A percentile compares a stretch with the other conserved stretches of the same genome.
Conservation (phyloP, 2,888 invertebrate genomes). For the Phortica magna region DNA sequence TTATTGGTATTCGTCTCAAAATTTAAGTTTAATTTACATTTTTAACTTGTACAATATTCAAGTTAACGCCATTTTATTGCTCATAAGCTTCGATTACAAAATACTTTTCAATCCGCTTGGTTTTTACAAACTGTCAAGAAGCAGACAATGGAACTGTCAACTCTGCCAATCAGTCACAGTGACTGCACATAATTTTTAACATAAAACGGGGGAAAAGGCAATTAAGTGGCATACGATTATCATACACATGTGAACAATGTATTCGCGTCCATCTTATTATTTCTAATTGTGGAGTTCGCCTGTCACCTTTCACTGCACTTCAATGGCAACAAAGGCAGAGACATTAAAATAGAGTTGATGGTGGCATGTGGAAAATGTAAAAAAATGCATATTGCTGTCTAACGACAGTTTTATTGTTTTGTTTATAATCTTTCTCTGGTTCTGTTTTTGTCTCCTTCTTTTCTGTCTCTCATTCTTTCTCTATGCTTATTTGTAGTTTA, state of each 20-base stretch:
- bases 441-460: background rate
- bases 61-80: slow-evolving; percentile 1
- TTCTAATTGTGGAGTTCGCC: slow-evolving; percentile 1
- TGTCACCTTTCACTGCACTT: slow-evolving; percentile 23
- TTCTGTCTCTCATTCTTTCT: background rate
- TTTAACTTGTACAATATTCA: slow-evolving; percentile 9
- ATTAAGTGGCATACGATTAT: slow-evolving; percentile 56
- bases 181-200: slow-evolving; percentile 64
- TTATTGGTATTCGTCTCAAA: background rate
- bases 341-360: slow-evolving; percentile 36
- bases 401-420: slow-evolving; percentile 28
- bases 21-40: background rate
- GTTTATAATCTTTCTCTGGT: slow-evolving; percentile 1
- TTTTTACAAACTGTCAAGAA: background rate
- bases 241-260: slow-evolving; percentile 1
- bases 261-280: background rate
- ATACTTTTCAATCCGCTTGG: background rate
- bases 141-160: slow-evolving; percentile 1
- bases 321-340: slow-evolving; percentile 61
- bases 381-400: slow-evolving; percentile 20
- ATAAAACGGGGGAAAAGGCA: slow-evolving; percentile 44
- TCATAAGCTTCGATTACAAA: slow-evolving; percentile 14
- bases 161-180: slow-evolving; percentile 41
- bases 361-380: background rate
- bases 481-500: slow-evolving; percentile 1